Evolutionary conservation across 2,797 vertebrate genomes (phyloP).

Genomic region (Sebastes kiyomatsui): DNA sequence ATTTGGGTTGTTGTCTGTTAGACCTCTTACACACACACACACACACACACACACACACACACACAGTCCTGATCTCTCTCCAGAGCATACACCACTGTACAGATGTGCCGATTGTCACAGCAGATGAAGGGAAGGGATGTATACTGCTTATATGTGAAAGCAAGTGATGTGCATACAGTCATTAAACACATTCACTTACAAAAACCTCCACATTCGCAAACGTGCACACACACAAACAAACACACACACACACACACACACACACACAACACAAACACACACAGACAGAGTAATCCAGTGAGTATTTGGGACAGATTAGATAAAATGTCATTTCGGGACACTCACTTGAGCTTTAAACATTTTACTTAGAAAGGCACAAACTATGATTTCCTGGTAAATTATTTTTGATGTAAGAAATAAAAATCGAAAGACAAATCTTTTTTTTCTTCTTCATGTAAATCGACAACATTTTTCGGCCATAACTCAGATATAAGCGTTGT

Average conservation of each 20-base stretch:
- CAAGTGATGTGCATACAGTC: constrained; percentile 27
- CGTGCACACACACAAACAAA: background rate
- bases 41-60: background rate
- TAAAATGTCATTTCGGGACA: constrained; percentile 77
- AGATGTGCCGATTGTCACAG: constrained; percentile 56
- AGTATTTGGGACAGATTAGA: constrained; percentile 70
- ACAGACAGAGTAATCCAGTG: constrained; percentile 53
- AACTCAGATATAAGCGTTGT: constrained; percentile 77
- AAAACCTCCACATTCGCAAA: constrained; percentile 25
- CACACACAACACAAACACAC: background rate
- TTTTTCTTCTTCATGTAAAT: constrained; percentile 62
- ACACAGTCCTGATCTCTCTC: background rate
- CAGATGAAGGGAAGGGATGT: constrained; percentile 12
- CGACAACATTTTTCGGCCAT: constrained; percentile 70
- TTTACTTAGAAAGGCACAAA: constrained; percentile 91
- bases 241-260: background rate
- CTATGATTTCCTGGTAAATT: constrained; percentile 90
- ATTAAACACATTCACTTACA: constrained; percentile 32
- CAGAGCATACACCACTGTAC: background rate
- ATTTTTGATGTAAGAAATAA: constrained; percentile 86
- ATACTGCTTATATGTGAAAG: constrained; percentile 15
- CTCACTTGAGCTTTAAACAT: constrained; percentile 84
- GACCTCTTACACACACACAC: background rate
- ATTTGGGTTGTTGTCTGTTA: constrained; percentile 14
- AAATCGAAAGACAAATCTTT: constrained; percentile 76